Evolutionary conservation across 2,797 vertebrate species (phyloP).

Genomic region (Coranthus polyacanthus): DNA sequence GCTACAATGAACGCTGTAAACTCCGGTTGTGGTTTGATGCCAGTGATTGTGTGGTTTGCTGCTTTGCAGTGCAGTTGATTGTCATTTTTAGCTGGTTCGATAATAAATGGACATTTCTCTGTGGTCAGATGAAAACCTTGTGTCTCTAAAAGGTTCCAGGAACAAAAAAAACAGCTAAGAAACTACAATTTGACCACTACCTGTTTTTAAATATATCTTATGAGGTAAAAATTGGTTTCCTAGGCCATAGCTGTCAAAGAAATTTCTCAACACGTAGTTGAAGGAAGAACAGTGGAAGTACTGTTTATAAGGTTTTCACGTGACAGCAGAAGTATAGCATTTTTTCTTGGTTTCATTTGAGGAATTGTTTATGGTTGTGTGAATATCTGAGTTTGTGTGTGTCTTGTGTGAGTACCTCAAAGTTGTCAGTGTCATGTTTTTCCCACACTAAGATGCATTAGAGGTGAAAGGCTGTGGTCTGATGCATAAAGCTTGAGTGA

Average conservation of each 20-base stretch:
- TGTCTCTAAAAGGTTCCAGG: constrained; percentile 9
- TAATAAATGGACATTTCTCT: neutral
- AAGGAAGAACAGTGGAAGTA: constrained; percentile 15
- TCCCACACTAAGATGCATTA: no score
- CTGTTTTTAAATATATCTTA: constrained; percentile 17
- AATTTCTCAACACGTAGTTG: neutral
- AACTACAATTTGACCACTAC: constrained; percentile 10
- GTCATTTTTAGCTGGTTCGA: constrained; percentile 13
- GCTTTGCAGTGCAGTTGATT: constrained; percentile 8
- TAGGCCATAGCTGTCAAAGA: constrained; percentile 1
- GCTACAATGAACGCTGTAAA: constrained; percentile 22
- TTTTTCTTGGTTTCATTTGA: neutral
- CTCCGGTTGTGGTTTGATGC: constrained; percentile 33
- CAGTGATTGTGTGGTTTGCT: constrained; percentile 26
- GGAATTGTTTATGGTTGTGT: neutral
- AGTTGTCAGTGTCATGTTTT: no score
- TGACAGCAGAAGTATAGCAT: neutral
- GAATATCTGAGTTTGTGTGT: constrained; percentile 1
- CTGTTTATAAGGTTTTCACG: constrained; percentile 37
- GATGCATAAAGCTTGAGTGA: no score
- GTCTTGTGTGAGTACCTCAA: no score
- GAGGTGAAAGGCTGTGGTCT: no score
- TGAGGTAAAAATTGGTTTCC: constrained; percentile 8
- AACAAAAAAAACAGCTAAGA: no score
- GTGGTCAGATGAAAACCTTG: constrained; percentile 15